Conservation (phyloP, 2,797 vertebrate species). For the Cynodonichthys magdalenae region DNA sequence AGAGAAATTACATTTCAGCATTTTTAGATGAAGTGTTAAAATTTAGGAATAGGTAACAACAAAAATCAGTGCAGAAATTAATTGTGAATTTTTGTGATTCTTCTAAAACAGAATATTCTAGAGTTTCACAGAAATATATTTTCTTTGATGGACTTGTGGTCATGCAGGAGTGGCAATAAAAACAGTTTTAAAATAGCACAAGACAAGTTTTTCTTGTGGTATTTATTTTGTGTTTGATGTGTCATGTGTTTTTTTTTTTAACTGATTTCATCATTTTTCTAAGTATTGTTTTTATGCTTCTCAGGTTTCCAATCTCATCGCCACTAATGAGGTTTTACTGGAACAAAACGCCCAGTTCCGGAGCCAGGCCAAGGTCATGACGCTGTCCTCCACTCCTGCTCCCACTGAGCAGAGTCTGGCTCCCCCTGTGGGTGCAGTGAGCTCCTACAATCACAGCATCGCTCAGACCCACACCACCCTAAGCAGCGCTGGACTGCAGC, state of each 20-base stretch:
- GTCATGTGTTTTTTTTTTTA: neutral
- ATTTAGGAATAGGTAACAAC: neutral
- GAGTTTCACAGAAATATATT: neutral
- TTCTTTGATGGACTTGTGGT: neutral
- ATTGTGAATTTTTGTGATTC: too few species aligned
- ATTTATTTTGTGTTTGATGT: too few species aligned
- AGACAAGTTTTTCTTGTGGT: neutral
- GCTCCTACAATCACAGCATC: constrained; percentile 96
- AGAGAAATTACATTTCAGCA: neutral
- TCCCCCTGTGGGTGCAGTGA: constrained; percentile 89
- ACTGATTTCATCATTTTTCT: neutral
- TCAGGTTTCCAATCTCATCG: constrained; percentile 93
- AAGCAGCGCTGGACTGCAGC: constrained; percentile 93
- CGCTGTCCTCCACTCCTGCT: constrained; percentile 89
- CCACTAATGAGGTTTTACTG: constrained; percentile 97
- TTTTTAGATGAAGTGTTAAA: neutral
- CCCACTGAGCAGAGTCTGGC: constrained; percentile 90
- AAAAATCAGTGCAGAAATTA: neutral
- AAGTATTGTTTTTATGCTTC: constrained; percentile 5
- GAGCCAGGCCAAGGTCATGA: constrained; percentile 95
- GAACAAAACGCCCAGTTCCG: constrained; percentile 98
- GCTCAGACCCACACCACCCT: constrained; percentile 98
- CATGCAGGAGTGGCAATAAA: neutral
- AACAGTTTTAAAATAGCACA: neutral
- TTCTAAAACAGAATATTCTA: neutral